Conservation (phyloP, 2,797 vertebrate species). For the Takifugu rubripes region DNA sequence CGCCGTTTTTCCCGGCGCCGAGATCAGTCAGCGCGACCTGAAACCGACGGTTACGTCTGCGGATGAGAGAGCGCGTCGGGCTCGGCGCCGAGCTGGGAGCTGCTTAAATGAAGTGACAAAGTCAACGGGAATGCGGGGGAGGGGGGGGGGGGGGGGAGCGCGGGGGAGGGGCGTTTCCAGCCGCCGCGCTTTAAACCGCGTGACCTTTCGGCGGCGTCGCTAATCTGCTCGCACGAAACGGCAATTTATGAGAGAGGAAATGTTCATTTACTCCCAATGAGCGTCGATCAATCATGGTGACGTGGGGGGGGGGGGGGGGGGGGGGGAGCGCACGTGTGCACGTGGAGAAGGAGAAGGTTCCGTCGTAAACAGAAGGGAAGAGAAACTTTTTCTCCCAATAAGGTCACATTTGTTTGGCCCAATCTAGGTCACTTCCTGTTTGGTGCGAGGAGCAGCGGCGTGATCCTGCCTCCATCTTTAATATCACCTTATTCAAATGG, state of each 20-base stretch:
- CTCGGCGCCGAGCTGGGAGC: no score
- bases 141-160: background rate
- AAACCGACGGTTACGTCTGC: no score
- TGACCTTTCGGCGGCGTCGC: constrained; percentile 72
- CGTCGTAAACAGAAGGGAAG: no score
- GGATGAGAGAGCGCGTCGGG: no score
- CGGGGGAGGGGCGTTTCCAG: constrained; percentile 14
- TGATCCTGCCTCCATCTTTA: no score
- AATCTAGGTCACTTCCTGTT: no score
- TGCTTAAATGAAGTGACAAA: background rate
- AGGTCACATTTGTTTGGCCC: no score
- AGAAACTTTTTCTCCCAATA: no score
- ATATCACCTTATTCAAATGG: constrained; percentile 3
- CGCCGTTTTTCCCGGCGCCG: no score
- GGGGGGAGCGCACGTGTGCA: constrained; percentile 17
- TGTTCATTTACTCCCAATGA: constrained; percentile 72
- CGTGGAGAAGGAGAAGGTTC: no score
- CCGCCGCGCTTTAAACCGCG: constrained; percentile 57
- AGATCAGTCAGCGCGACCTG: no score
- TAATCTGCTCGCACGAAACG: constrained; percentile 76
- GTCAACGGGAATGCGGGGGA: background rate
- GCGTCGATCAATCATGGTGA: constrained; percentile 74
- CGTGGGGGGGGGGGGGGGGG: constrained; percentile 60
- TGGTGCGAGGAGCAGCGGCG: no score
- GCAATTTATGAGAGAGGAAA: constrained; percentile 72